A percentile compares a stretch with the other conserved stretches of the same genome.
phyloP scores from a whole-genome alignment of 2,797 vertebrate species.

The Sebastiscus tertius region DNA sequence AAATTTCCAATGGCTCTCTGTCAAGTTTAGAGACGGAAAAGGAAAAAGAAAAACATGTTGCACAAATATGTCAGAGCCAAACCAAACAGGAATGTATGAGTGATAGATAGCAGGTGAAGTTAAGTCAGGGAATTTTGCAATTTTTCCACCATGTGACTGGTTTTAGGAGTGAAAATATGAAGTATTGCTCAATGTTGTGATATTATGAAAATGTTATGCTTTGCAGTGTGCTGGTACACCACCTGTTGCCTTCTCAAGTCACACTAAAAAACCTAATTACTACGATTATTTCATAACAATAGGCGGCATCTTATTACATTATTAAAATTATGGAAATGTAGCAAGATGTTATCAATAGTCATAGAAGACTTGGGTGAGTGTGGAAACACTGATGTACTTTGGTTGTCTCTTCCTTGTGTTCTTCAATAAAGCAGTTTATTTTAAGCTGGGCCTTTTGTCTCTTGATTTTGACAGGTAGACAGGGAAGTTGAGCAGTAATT shows the following conservation, averaged over 20 bases:
- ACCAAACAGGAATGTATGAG: slow-evolving; percentile 5
- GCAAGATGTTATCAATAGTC: not conserved
- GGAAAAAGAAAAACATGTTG: not conserved
- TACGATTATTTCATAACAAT: not conserved
- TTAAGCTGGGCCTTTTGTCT: not conserved
- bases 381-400: not conserved
- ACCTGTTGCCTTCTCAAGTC: not conserved
- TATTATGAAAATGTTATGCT: not conserved
- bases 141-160: not conserved
- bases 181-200: not conserved
- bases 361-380: not conserved
- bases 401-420: not conserved
- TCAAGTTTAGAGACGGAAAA: not conserved
- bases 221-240: not conserved
- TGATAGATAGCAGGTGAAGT: slow-evolving; percentile 14
- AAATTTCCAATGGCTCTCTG: not conserved
- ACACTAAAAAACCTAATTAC: not conserved
- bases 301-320: not conserved
- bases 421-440: not conserved
- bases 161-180: slow-evolving; percentile 1
- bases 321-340: not conserved
- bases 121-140: slow-evolving; percentile 4
- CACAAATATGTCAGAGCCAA: not conserved
- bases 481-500: not conserved
- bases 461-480: slow-evolving; percentile 4